These are phyloP conservation scores for Eristalis tenax DNA, from an alignment of 2,888 invertebrate species.

Conservation along the genomic window DNA sequence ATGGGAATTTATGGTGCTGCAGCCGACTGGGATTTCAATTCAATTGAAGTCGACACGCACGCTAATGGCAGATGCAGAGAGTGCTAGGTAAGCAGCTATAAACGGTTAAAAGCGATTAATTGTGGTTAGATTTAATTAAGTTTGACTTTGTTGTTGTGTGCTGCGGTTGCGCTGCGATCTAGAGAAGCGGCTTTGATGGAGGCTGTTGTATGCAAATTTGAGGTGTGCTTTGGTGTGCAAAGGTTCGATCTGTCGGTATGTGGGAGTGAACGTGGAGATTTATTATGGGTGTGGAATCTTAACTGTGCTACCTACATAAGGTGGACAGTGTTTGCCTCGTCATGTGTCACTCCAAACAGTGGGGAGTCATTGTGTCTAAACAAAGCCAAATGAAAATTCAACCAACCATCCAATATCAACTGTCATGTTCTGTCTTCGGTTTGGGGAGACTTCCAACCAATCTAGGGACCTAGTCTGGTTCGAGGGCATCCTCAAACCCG, in stretches of 20 bases:
- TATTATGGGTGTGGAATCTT: background rate
- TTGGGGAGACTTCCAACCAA: too few species aligned
- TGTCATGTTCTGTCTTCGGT: too few species aligned
- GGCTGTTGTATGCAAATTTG: background rate
- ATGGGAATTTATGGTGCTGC: slow-evolving; percentile 15
- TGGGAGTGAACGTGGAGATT: background rate
- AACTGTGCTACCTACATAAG: too few species aligned
- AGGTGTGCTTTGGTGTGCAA: background rate
- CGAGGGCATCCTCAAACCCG: too few species aligned
- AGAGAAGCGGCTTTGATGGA: background rate
- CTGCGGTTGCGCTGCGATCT: background rate
- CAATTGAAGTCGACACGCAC: slow-evolving; percentile 24
- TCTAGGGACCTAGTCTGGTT: too few species aligned
- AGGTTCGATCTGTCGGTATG: background rate
- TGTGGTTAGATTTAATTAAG: slow-evolving; percentile 28
- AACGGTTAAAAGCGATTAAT: slow-evolving; percentile 32
- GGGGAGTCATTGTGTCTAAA: too few species aligned
- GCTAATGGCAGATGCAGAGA: background rate
- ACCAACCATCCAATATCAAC: too few species aligned
- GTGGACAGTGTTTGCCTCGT: too few species aligned
- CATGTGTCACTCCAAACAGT: too few species aligned
- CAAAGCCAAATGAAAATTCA: too few species aligned
- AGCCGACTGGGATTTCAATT: slow-evolving; percentile 15
- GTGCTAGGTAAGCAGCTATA: background rate
- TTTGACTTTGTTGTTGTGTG: background rate